Percentiles rank a stretch among this genome's conserved stretches.
These are phyloP conservation scores for Hypomesus transpacificus DNA, from an alignment of 2,113 vertebrate genomes.

Conservation along the genomic window DNA sequence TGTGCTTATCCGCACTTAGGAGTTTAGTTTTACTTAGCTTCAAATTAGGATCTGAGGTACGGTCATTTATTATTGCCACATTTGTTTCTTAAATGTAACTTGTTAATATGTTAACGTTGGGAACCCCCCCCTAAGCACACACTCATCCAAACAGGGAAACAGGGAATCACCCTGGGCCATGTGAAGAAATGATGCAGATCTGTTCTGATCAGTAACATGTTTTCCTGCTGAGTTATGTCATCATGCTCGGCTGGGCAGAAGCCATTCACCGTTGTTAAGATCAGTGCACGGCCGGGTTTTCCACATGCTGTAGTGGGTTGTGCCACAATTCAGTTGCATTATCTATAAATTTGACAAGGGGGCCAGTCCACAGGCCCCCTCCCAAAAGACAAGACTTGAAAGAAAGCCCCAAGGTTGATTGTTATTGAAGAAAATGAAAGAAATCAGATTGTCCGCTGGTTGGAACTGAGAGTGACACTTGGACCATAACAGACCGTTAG, in stretches of 20 bases:
- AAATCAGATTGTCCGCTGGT: conserved; percentile 38
- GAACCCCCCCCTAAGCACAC: not conserved
- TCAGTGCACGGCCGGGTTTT: conserved; percentile 43
- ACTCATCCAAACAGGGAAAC: conserved; percentile 13
- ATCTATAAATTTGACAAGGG: conserved; percentile 51
- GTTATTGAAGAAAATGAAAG: conserved; percentile 59
- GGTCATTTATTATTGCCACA: too few species aligned
- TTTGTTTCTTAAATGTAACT: not conserved
- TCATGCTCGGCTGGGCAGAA: conserved; percentile 57
- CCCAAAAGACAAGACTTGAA: conserved; percentile 47
- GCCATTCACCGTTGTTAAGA: conserved; percentile 50
- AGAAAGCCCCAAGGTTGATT: conserved; percentile 41
- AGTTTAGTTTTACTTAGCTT: conserved; percentile 22
- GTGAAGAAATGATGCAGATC: conserved; percentile 8
- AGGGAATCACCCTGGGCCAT: conserved; percentile 27
- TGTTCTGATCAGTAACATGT: conserved; percentile 42
- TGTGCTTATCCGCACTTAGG: conserved; percentile 39
- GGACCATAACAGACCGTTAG: conserved; percentile 43
- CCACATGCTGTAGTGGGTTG: conserved; percentile 52
- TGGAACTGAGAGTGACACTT: conserved; percentile 41
- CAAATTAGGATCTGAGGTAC: too few species aligned
- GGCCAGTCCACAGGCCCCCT: conserved; percentile 45
- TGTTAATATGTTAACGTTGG: not conserved
- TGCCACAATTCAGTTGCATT: conserved; percentile 46
- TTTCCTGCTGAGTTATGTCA: conserved; percentile 44